Evolutionary conservation across 2,888 invertebrate genomes (phyloP), one percentile per base, ranked within the genome.

Genomic region (Abscondita cerata): DNA sequence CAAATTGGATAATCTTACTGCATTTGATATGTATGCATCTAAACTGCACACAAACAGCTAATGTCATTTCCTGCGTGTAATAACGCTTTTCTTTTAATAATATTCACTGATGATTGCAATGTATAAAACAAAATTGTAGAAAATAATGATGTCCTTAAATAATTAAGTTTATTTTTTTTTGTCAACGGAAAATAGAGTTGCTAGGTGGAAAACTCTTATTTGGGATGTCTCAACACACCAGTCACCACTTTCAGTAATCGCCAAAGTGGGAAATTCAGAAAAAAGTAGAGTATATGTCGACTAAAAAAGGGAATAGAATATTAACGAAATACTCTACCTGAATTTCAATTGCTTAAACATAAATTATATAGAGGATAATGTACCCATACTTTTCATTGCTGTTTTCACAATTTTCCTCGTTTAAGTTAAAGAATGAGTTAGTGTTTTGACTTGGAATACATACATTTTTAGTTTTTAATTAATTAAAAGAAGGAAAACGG

Each of bases 231-330:
- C 59, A 46, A 41, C 47, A 52, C 52, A 20, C 59, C 59, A 59
- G 52, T 59, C 52, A 38, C 59, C 59, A 52, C 59, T 59, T 59
- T 53, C 59, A 12, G 59, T 59, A 59, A 59, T 59, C 52, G 59
- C 40, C 59, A 59, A 59, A 52, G 59, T 59, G 59, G 59, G 59
- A 59, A 59, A 59, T 59, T 59, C 46, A 52, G 59, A 53, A 59
- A 59, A 50, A 59, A 59, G 40, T 9, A 20, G 20, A 31, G 44
- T 57, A 38, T 40, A 57, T 57, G 51, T 44, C 6, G 41, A 58
- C 40, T 34, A 51, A 38, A 58, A 46, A 33, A n/a, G n/a, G 44
- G 44, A 52, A 46, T 52, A 38, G 20, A 36, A 20, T 55, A 55
- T 55, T 47, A 46, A 44, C 13, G 31, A 25, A n/a, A 36, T 16